Conservation (phyloP, 2,113 vertebrate species). For the Raja brachyura region DNA sequence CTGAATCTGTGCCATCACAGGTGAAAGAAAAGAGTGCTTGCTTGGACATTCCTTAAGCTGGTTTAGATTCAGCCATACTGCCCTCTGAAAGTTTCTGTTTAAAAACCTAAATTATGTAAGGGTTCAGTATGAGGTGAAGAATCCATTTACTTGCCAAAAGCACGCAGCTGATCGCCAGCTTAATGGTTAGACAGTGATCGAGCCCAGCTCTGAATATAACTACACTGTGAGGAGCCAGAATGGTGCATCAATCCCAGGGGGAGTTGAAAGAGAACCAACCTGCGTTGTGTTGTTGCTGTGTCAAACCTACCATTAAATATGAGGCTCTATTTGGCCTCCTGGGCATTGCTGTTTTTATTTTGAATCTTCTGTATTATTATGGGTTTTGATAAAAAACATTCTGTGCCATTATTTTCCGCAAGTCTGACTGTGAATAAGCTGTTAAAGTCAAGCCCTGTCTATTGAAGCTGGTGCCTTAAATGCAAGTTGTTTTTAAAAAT, state of each 20-base stretch:
- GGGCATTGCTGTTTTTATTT: not conserved
- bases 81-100: not conserved
- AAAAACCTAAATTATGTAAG: not conserved
- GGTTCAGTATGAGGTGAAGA: not conserved
- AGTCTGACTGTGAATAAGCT: not conserved
- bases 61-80: not conserved
- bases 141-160: not conserved
- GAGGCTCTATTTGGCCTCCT: no score
- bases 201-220: not conserved
- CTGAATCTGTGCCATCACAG: not conserved
- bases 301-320: not conserved
- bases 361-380: not conserved
- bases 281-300: not conserved
- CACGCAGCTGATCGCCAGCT: not conserved
- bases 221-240: not conserved
- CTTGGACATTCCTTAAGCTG: no score
- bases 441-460: conserved; percentile 28
- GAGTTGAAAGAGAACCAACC: no score
- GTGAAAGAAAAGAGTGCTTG: not conserved
- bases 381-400: not conserved
- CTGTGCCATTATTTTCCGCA: no score
- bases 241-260: not conserved
- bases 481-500: not conserved
- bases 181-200: not conserved
- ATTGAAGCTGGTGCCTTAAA: conserved; percentile 33